These are phyloP conservation scores for Anoplolepis gracilipes DNA, from an alignment of 1,140 invertebrate genomes.

Conservation along the genomic window DNA sequence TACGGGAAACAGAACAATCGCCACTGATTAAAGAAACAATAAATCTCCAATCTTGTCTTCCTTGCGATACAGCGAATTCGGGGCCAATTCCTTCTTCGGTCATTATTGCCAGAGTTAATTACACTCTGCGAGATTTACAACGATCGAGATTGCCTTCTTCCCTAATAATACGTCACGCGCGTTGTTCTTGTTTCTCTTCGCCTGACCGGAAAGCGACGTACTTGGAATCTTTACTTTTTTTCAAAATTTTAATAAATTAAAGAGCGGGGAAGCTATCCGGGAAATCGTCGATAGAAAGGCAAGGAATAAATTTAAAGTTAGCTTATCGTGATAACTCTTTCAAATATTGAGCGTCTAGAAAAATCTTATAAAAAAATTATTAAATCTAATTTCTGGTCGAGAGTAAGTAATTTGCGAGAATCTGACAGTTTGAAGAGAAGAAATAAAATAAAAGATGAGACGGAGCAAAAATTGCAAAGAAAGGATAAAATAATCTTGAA, in stretches of 20 bases:
- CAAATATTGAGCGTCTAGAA: slow-evolving; percentile 23
- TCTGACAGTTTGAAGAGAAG: neutral
- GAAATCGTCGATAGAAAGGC: neutral
- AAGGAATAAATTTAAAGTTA: slow-evolving; percentile 59
- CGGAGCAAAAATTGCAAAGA: slow-evolving; percentile 10
- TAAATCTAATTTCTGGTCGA: slow-evolving; percentile 74
- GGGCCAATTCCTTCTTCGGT: slow-evolving; percentile 43
- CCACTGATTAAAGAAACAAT: slow-evolving; percentile 59
- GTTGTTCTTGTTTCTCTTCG: slow-evolving; percentile 31
- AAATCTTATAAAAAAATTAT: slow-evolving; percentile 65
- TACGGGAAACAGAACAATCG: slow-evolving; percentile 23
- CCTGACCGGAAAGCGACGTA: neutral
- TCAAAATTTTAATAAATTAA: slow-evolving; percentile 57
- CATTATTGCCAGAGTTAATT: slow-evolving; percentile 61
- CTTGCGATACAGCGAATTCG: slow-evolving; percentile 43
- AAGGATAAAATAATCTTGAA: neutral
- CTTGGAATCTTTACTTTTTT: neutral
- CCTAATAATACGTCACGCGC: slow-evolving; percentile 48
- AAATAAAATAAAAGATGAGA: slow-evolving; percentile 26
- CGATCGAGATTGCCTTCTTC: slow-evolving; percentile 56
- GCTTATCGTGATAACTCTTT: slow-evolving; percentile 56
- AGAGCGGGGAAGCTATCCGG: neutral
- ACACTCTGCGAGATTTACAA: slow-evolving; percentile 53
- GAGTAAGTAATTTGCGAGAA: slow-evolving; percentile 48
- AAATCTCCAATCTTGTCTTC: slow-evolving; percentile 45